phyloP scores from a whole-genome alignment of 2,113 vertebrate genomes.

The Thalassoma bifasciatum region DNA sequence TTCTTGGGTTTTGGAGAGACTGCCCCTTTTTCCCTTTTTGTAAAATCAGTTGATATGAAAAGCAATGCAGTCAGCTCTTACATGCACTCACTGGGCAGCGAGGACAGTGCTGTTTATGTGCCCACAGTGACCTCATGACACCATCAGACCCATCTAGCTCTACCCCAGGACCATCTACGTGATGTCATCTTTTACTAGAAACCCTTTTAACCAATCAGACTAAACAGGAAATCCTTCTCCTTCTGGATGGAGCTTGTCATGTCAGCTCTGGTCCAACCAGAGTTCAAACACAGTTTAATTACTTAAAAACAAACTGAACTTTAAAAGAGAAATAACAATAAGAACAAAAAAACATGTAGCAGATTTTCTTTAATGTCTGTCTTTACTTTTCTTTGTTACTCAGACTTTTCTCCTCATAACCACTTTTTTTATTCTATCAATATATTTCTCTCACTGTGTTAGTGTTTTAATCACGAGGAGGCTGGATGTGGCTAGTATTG shows the following conservation, averaged over 20 bases:
- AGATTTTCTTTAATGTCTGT: conserved; percentile 76
- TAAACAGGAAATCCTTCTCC: conserved; percentile 64
- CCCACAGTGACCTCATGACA: conserved; percentile 76
- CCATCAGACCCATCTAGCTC: conserved; percentile 79
- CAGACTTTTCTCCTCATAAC: conserved; percentile 65
- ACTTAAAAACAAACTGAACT: conserved; percentile 77
- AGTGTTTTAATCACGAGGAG: conserved; percentile 83
- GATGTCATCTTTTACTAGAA: conserved; percentile 80
- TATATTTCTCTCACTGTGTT: conserved; percentile 84
- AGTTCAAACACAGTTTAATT: conserved; percentile 69
- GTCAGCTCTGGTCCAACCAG: conserved; percentile 65
- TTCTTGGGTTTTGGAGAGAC: conserved; percentile 66
- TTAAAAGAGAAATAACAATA: conserved; percentile 76
- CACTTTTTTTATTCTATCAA: conserved; percentile 78
- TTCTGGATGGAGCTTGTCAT: conserved; percentile 67
- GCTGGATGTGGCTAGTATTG: conserved; percentile 85
- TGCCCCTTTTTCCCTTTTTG: conserved; percentile 74
- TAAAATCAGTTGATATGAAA: conserved; percentile 78
- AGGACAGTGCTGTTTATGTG: conserved; percentile 72
- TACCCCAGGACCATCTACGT: conserved; percentile 74
- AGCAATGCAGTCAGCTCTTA: conserved; percentile 78
- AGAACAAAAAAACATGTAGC: conserved; percentile 83
- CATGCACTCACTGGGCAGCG: conserved; percentile 64
- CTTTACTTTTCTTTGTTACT: conserved; percentile 78
- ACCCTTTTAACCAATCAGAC: conserved; percentile 74